A percentile compares a stretch with the other conserved stretches of the same genome.
These are phyloP conservation scores for Caerostris darwini DNA, from an alignment of 1,140 invertebrate genomes.

Conservation along the genomic window DNA sequence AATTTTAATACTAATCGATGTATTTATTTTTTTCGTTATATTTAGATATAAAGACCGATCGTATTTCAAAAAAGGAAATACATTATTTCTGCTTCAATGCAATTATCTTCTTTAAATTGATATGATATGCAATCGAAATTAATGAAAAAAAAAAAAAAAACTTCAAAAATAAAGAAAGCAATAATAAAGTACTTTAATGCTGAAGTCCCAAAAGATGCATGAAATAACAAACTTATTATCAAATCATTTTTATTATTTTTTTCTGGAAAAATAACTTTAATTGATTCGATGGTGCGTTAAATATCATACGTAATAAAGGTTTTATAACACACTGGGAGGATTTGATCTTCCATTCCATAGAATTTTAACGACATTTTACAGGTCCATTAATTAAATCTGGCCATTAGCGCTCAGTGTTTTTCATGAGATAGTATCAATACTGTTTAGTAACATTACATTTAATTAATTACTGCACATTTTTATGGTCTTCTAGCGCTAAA, in stretches of 20 bases:
- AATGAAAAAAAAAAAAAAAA: too few species aligned
- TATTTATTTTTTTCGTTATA: too few species aligned
- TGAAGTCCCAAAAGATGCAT: too few species aligned
- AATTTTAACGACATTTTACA: neutral
- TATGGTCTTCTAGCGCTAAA: neutral
- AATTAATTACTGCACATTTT: neutral
- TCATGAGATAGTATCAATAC: neutral
- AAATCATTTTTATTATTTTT: neutral
- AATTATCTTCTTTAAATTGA: too few species aligned
- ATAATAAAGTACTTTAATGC: too few species aligned
- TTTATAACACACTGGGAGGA: neutral
- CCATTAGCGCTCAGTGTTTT: neutral
- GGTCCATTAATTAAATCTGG: neutral
- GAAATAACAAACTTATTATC: neutral
- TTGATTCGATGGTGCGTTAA: neutral
- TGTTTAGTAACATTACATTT: neutral
- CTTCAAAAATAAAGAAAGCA: too few species aligned
- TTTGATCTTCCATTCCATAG: neutral
- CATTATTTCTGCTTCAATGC: too few species aligned
- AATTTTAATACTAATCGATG: too few species aligned
- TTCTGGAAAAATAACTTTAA: neutral
- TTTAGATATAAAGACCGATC: too few species aligned
- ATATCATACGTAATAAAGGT: neutral
- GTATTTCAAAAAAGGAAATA: too few species aligned
- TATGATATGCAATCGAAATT: too few species aligned